These are phyloP conservation scores for Diuraphis noxia DNA, from an alignment of 1,140 invertebrate species.

Conservation along the genomic window DNA sequence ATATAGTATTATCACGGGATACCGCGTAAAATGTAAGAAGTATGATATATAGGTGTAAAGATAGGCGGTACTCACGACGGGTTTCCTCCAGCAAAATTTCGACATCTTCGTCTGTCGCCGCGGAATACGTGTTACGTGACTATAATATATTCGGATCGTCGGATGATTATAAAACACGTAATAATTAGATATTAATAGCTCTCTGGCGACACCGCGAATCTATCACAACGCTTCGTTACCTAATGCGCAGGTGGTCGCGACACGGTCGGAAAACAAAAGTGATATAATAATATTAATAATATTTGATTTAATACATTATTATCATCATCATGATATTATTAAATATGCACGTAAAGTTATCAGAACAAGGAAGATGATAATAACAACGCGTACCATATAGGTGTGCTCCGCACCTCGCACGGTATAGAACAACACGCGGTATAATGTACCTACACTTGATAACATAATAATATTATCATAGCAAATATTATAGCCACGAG, in stretches of 20 bases:
- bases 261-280: too few relatives aligned
- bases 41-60: too few relatives aligned
- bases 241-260: too few relatives aligned
- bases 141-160: neutral
- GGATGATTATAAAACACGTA: too few relatives aligned
- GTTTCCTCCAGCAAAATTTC: constrained; percentile 9
- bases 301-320: neutral
- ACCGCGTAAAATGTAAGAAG: too few relatives aligned
- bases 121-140: neutral
- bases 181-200: too few relatives aligned
- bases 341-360: too few relatives aligned
- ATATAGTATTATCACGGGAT: too few relatives aligned
- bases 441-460: neutral
- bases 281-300: neutral
- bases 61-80: neutral
- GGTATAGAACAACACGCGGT: neutral
- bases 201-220: neutral
- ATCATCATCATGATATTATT: too few relatives aligned
- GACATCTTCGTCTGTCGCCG: neutral
- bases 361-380: neutral
- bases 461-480: too few relatives aligned
- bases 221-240: too few relatives aligned
- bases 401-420: neutral
- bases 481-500: neutral
- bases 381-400: neutral